Evolutionary conservation across 2,797 vertebrate species (phyloP).

Genomic region (Coregonus sp.): DNA sequence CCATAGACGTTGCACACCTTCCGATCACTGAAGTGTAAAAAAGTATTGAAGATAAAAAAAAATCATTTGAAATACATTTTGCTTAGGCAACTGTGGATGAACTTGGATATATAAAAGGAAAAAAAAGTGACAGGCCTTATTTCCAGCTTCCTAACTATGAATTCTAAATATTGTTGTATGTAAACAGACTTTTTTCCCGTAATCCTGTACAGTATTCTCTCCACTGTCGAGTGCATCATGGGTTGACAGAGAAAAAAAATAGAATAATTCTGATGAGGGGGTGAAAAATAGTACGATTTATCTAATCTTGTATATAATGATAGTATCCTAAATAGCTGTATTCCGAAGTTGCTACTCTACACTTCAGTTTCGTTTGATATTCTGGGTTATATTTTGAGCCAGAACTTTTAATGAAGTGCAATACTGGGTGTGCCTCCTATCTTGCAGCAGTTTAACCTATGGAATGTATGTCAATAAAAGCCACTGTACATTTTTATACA

Average conservation of each 20-base stretch:
- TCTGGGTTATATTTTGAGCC: slow-evolving; percentile 99
- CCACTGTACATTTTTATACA: slow-evolving; percentile 99
- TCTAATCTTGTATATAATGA: slow-evolving; percentile 97
- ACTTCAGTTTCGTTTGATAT: slow-evolving; percentile 99
- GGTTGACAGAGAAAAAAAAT: slow-evolving; percentile 77
- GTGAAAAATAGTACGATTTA: slow-evolving; percentile 95
- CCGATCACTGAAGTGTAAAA: slow-evolving; percentile 83
- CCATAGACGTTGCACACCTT: slow-evolving; percentile 90
- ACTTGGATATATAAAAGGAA: slow-evolving; percentile 57
- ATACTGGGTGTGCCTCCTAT: slow-evolving; percentile 99
- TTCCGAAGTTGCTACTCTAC: slow-evolving; percentile 94
- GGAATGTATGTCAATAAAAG: slow-evolving; percentile 99
- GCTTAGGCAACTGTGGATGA: slow-evolving; percentile 72
- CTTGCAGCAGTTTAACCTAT: slow-evolving; percentile 99
- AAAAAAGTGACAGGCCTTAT: slow-evolving; percentile 74
- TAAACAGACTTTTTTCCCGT: slow-evolving; percentile 90
- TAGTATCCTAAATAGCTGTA: slow-evolving; percentile 87
- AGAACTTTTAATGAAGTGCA: slow-evolving; percentile 99
- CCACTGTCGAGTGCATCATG: slow-evolving; percentile 89
- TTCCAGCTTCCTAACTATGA: slow-evolving; percentile 87
- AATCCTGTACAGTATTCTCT: slow-evolving; percentile 94
- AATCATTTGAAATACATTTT: slow-evolving; percentile 61
- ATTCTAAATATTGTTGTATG: slow-evolving; percentile 89
- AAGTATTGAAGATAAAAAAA: slow-evolving; percentile 71
- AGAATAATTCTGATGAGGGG: slow-evolving; percentile 92